phyloP scores from a whole-genome alignment of 2,888 invertebrate genomes.

The Clusia tigrina region DNA sequence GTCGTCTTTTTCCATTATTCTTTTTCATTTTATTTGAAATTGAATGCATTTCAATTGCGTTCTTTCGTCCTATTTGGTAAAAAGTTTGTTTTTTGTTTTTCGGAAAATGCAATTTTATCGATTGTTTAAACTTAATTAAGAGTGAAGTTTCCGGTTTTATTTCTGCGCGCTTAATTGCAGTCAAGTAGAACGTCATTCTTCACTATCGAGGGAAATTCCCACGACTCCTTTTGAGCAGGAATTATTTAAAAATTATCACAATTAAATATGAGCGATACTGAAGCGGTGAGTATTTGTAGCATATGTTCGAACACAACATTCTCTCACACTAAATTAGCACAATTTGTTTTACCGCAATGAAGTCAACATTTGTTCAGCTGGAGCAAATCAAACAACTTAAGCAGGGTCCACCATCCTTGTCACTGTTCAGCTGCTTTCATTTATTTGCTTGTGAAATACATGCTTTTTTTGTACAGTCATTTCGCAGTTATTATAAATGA shows the following conservation, averaged over 20 bases:
- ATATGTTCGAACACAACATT: neutral
- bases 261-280: slow-evolving; percentile 45
- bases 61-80: neutral
- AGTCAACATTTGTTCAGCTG: too few species aligned
- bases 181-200: too few species aligned
- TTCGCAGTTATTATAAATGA: too few species aligned
- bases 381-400: too few species aligned
- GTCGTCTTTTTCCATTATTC: too few species aligned
- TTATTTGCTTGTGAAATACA: too few species aligned
- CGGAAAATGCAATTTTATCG: slow-evolving; percentile 53
- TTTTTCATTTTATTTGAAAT: too few species aligned
- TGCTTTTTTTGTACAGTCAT: too few species aligned
- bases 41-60: neutral
- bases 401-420: too few species aligned
- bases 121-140: slow-evolving; percentile 35
- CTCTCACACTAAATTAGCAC: too few species aligned
- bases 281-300: slow-evolving; percentile 46
- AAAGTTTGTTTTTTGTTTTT: slow-evolving; percentile 14
- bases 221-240: neutral
- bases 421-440: too few species aligned
- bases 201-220: slow-evolving; percentile 15
- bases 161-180: neutral
- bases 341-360: too few species aligned
- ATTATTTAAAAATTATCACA: slow-evolving; percentile 7
- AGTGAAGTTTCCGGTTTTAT: slow-evolving; percentile 20